Conservation (phyloP, 2,113 vertebrate species). For the Zonotrichia leucophrys region DNA sequence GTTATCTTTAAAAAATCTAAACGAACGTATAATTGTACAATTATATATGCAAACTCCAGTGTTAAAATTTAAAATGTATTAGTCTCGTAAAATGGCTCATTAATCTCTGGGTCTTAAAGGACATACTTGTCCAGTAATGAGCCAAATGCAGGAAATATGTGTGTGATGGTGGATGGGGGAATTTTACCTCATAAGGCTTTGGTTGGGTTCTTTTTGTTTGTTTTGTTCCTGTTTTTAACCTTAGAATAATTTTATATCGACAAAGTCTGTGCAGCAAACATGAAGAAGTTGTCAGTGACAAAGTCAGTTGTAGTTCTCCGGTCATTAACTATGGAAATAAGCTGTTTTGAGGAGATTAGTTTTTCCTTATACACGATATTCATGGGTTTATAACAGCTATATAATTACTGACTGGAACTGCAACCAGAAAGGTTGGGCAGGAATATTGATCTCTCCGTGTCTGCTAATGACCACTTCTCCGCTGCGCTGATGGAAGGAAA, state of each 20-base stretch:
- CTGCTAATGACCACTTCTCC: slow-evolving; percentile 11
- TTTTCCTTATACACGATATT: slow-evolving; percentile 60
- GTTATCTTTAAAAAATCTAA: slow-evolving; percentile 71
- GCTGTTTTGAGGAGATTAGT: slow-evolving; percentile 62
- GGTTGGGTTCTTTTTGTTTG: background rate
- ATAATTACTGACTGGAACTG: slow-evolving; percentile 58
- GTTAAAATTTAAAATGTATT: slow-evolving; percentile 79
- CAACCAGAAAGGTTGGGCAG: slow-evolving; percentile 33
- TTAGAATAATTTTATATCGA: background rate
- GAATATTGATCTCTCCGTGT: slow-evolving; percentile 48
- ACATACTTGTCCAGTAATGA: slow-evolving; percentile 73
- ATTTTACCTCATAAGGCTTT: background rate
- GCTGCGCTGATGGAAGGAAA: background rate
- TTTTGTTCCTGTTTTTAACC: background rate
- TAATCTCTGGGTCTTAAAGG: slow-evolving; percentile 77
- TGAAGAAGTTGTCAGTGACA: background rate
- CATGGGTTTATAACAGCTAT: slow-evolving; percentile 56
- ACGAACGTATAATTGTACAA: slow-evolving; percentile 75
- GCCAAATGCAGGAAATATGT: slow-evolving; percentile 58
- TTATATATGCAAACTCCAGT: slow-evolving; percentile 72
- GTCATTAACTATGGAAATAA: slow-evolving; percentile 71
- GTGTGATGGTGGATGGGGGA: background rate
- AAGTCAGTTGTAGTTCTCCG: slow-evolving; percentile 13
- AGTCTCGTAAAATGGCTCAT: slow-evolving; percentile 78
- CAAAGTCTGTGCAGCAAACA: background rate